Evolutionary conservation across 1,140 invertebrate species (phyloP).

Genomic region (Lepidurus packardi): DNA sequence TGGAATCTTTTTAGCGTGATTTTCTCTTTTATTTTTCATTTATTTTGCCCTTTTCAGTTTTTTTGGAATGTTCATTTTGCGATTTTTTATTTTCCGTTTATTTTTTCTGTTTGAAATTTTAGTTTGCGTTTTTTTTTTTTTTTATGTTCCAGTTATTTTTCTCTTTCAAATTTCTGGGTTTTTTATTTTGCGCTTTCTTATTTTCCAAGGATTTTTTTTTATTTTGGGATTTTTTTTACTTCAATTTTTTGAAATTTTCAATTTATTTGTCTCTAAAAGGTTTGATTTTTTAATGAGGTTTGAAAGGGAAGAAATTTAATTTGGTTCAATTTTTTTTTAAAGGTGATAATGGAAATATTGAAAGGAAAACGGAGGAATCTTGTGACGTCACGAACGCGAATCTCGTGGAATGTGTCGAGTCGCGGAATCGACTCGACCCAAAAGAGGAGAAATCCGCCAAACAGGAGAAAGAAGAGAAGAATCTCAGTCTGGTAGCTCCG

Average conservation of each 20-base stretch:
- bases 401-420: not conserved
- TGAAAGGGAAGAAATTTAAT: no score
- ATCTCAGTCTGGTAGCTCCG: not conserved
- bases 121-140: no score
- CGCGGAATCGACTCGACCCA: not conserved
- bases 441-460: not conserved
- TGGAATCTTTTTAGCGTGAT: no score
- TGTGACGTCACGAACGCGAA: not conserved
- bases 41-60: no score
- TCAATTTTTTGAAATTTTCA: not conserved
- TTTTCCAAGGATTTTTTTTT: not conserved
- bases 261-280: not conserved
- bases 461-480: not conserved
- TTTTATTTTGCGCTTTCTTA: not conserved
- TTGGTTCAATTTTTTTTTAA: not conserved
- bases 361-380: not conserved
- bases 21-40: no score
- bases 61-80: no score
- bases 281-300: no score
- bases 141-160: no score
- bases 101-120: no score
- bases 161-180: not conserved
- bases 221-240: not conserved
- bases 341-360: not conserved
- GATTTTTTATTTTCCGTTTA: no score